phyloP scores from a whole-genome alignment of 64 coral and sea anemone species.

The Montipora foliosa region DNA sequence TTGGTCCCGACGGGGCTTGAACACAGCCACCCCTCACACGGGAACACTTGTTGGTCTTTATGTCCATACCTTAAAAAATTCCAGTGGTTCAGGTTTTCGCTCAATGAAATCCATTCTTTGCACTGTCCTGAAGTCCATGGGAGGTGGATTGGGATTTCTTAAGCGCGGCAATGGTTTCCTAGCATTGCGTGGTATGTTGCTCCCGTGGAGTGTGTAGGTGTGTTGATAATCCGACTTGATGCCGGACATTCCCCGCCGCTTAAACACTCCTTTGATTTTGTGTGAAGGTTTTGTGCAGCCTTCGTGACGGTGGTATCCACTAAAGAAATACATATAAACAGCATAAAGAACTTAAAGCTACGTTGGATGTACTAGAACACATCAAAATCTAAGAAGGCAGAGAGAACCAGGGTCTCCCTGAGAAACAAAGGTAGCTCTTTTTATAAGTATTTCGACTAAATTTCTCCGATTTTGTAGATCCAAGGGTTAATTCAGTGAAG shows the following conservation, averaged over 20 bases:
- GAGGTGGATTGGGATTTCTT: slow-evolving; percentile 90
- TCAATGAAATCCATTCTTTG: slow-evolving; percentile 79
- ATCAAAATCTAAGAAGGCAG: too few species aligned
- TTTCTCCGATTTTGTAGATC: too few species aligned
- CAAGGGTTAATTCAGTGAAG: too few species aligned
- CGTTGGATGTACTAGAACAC: too few species aligned
- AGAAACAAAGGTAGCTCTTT: too few species aligned
- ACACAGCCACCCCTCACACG: not conserved
- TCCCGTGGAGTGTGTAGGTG: slow-evolving; percentile 66
- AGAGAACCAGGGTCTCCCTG: too few species aligned
- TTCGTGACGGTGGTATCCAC: slow-evolving; percentile 89
- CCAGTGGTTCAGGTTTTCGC: slow-evolving; percentile 66
- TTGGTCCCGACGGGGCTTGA: too few species aligned
- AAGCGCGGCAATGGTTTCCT: slow-evolving; percentile 87
- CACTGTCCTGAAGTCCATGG: slow-evolving; percentile 95
- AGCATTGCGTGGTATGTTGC: slow-evolving; percentile 50
- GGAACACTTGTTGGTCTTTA: not conserved
- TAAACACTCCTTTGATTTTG: slow-evolving; percentile 80
- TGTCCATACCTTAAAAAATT: slow-evolving; percentile 75
- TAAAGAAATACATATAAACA: not conserved
- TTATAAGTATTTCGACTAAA: too few species aligned
- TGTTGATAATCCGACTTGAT: slow-evolving; percentile 78
- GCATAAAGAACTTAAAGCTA: not conserved
- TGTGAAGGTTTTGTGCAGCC: slow-evolving; percentile 83
- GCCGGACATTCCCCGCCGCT: slow-evolving; percentile 82